Evolutionary conservation across 2,113 vertebrate species (phyloP).

Genomic region (Dasyurus viverrinus): DNA sequence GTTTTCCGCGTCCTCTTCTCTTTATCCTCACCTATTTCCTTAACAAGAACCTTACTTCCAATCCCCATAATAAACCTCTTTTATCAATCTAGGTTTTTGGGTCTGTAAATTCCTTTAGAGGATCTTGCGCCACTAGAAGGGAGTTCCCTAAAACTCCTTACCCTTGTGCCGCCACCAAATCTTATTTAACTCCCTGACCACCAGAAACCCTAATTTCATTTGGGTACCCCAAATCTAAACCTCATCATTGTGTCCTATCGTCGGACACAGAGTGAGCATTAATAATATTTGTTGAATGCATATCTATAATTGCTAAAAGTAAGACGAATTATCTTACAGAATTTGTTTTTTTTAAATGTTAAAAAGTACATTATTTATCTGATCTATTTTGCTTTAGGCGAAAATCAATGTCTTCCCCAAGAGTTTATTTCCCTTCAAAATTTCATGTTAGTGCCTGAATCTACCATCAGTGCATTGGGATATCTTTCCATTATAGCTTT

Average conservation of each 20-base stretch:
- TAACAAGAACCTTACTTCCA: too few relatives aligned
- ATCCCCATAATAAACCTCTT: too few relatives aligned
- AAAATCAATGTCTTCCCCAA: conserved; percentile 29
- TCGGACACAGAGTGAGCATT: neutral
- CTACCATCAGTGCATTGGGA: conserved; percentile 25
- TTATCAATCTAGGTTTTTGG: too few relatives aligned
- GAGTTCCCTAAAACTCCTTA: too few relatives aligned
- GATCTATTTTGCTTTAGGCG: conserved; percentile 39
- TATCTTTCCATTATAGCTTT: conserved; percentile 42
- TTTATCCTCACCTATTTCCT: too few relatives aligned
- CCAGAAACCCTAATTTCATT: too few relatives aligned
- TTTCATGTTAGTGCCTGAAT: conserved; percentile 56
- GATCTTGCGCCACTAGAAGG: too few relatives aligned
- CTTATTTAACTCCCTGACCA: too few relatives aligned
- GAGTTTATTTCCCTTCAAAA: conserved; percentile 27
- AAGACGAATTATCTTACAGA: conserved; percentile 16
- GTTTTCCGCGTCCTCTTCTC: too few relatives aligned
- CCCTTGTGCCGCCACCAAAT: too few relatives aligned
- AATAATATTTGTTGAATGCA: neutral
- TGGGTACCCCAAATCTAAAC: too few relatives aligned
- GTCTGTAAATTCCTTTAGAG: too few relatives aligned
- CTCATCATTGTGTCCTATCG: neutral
- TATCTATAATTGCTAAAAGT: conserved; percentile 5
- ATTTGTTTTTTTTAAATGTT: conserved; percentile 14
- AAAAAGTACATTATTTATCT: conserved; percentile 24